phyloP scores from a whole-genome alignment of 2,113 vertebrate genomes.

The Gymnogyps californianus region DNA sequence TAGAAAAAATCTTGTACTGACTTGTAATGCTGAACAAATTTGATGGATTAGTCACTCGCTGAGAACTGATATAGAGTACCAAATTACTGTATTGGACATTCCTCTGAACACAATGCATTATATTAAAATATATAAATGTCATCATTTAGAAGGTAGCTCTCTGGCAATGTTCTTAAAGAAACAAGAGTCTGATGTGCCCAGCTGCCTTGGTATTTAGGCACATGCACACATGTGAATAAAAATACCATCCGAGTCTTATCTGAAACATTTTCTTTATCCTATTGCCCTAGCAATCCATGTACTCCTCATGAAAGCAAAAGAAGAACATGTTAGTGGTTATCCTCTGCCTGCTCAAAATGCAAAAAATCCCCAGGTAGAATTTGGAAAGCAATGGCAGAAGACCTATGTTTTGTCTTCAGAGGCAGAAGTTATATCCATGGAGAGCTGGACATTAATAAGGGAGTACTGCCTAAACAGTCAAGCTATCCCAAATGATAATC shows the following conservation, averaged over 20 bases:
- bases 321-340: background rate
- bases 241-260: background rate
- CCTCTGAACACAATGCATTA: background rate
- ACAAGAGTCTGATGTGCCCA: background rate
- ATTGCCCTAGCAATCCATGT: background rate
- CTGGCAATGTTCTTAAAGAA: background rate
- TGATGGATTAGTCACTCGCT: slow-evolving; percentile 9
- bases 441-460: background rate
- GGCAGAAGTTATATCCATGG: background rate
- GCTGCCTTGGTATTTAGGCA: background rate
- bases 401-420: background rate
- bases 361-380: background rate
- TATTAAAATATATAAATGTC: slow-evolving; percentile 25
- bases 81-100: slow-evolving; percentile 13
- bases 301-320: background rate
- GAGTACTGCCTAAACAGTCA: background rate
- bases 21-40: slow-evolving; percentile 14
- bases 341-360: background rate
- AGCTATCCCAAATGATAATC: background rate
- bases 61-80: slow-evolving; percentile 1
- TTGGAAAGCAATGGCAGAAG: background rate
- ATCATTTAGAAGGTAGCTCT: background rate
- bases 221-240: background rate
- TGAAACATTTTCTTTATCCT: background rate
- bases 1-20: background rate